phyloP scores from a whole-genome alignment of 2,113 vertebrate genomes.

The Mesocricetus auratus region DNA sequence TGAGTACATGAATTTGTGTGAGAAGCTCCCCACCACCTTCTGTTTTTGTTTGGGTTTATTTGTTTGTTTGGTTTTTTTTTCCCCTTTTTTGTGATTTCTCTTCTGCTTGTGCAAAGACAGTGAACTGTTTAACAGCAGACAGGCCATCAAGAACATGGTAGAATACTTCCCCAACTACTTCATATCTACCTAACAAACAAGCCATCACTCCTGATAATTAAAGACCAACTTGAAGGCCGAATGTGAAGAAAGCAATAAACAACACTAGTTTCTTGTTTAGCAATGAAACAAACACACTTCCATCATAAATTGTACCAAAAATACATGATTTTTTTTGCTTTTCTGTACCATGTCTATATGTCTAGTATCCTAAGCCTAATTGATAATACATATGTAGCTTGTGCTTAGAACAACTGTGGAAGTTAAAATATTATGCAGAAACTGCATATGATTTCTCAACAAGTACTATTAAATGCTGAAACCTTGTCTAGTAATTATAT shows the following conservation, averaged over 20 bases:
- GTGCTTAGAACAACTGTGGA: slow-evolving; percentile 13
- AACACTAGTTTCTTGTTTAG: slow-evolving; percentile 1
- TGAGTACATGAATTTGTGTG: background rate
- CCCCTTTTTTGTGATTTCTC: background rate
- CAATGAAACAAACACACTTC: background rate
- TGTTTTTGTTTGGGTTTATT: too few species aligned
- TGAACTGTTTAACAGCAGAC: background rate
- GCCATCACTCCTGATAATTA: background rate
- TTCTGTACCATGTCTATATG: background rate
- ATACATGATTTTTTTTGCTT: background rate
- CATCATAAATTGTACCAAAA: background rate
- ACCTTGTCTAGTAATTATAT: slow-evolving; percentile 13
- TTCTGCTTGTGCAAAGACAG: background rate
- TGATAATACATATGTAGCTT: background rate
- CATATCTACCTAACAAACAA: slow-evolving; percentile 14
- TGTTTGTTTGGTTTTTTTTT: too few species aligned
- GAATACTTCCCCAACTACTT: background rate
- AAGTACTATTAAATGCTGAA: slow-evolving; percentile 15
- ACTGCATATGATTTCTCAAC: background rate
- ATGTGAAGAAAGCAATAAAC: slow-evolving; percentile 9
- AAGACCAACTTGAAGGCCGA: background rate
- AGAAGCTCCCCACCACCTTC: background rate
- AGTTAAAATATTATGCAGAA: background rate
- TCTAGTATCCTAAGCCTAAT: background rate
- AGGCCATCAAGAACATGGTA: background rate